Evolutionary conservation across 2,797 vertebrate species (phyloP).

Genomic region (Orestias chungarensis): DNA sequence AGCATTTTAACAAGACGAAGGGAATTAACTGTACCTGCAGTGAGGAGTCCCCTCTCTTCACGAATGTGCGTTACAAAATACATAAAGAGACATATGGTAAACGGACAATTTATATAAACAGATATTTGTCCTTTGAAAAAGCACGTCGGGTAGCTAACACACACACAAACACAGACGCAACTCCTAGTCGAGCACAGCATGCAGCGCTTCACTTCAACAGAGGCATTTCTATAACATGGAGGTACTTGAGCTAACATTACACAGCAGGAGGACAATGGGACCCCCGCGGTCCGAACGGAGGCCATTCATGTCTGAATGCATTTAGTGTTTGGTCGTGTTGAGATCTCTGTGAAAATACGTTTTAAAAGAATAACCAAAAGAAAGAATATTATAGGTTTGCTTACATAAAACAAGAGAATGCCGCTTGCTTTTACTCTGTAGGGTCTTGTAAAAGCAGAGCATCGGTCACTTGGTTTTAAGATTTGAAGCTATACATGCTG

Average conservation of each 20-base stretch:
- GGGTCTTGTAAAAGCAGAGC: not conserved
- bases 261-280: conserved; percentile 41
- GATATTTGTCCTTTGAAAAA: conserved; percentile 3
- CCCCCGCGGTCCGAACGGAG: conserved; percentile 18
- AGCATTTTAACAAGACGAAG: conserved; percentile 1
- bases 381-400: not conserved
- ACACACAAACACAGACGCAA: conserved; percentile 24
- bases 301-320: conserved; percentile 36
- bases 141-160: conserved; percentile 26
- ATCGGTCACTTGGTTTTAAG: no score
- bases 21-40: conserved; percentile 72
- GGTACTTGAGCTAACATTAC: conserved; percentile 33
- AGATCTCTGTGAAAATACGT: conserved; percentile 1
- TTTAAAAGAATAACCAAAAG: not conserved
- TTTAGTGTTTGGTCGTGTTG: conserved; percentile 11
- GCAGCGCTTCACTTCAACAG: conserved; percentile 21
- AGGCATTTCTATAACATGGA: conserved; percentile 22
- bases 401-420: not conserved
- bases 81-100: conserved; percentile 47
- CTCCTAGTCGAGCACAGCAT: conserved; percentile 38
- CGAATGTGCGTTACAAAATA: conserved; percentile 52
- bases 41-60: conserved; percentile 73
- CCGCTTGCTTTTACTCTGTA: not conserved
- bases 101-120: conserved; percentile 12
- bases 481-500: not conserved